Evolutionary conservation across 1,140 invertebrate genomes (phyloP), one percentile per base, ranked within the genome.

Genomic region (Bombus sibiricus): DNA sequence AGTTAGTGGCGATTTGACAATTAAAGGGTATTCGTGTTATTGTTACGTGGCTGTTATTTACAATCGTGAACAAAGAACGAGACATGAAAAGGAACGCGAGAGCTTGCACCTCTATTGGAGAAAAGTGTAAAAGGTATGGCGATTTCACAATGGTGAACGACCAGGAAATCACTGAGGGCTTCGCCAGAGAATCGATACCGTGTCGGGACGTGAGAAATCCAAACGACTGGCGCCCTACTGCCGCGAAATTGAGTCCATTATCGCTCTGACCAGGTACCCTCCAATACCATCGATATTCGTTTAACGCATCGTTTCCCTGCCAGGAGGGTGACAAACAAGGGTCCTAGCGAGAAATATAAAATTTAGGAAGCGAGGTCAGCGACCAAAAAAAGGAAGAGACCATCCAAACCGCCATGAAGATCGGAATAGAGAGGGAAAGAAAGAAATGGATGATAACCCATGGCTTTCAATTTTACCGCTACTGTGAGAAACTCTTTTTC

Each of bases 171-270:
- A 87, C 81, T 86, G 72, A 88, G 81, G 83, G 76, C 41, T 68
- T 75, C 71, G 39, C 73, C 28, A 68, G 83, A 81, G 83, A 89
- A 90, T 90, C 86, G 87, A 90, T 91, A 87, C 85, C 75, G 68
- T 80, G 88, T 75, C 64, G 88, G 86, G 81, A 91, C 81, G 87
- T 82, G 85, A 90, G 91, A 91, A 89, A 90, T 81, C 88, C 81
- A 69, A 79, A 86, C 83, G 69, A 87, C 87, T 74, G 85, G 83
- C 76, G 85, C 75, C 77, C 86, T 81, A 73, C 79, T 66, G 83
- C 88, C 88, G 77, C 90, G 81, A 91, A 90, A 92, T 92, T 89
- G 86, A 89, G 87, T 92, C 92, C 90, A 93, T 92, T 93, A 93
- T 93, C 92, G 87, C 80, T 83, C 81, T 84, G 89, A 80, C 90